Percentiles rank a stretch among this genome's conserved stretches.
Evolutionary conservation across 2,888 invertebrate genomes (phyloP).

Genomic region (Lasioglossum zephyrum): DNA sequence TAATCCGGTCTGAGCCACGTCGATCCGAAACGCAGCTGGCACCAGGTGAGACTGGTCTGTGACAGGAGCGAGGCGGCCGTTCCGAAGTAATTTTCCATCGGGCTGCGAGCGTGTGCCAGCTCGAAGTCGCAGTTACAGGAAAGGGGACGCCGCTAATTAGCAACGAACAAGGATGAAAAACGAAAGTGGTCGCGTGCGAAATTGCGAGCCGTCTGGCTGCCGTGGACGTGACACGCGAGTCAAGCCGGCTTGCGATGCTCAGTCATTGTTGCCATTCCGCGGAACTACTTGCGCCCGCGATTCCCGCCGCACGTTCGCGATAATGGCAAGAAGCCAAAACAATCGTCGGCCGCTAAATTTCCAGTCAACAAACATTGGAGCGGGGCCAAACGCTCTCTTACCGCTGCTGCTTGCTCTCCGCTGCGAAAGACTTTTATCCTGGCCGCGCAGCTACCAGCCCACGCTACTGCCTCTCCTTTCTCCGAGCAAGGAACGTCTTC

Average conservation of each 20-base stretch:
- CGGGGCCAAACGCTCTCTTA: conserved; percentile 74
- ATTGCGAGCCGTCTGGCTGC: conserved; percentile 3
- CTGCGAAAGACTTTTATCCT: conserved; percentile 72
- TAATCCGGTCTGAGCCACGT: neutral
- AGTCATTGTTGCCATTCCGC: neutral
- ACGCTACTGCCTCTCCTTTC: conserved; percentile 31
- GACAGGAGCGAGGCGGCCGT: neutral
- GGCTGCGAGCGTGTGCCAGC: neutral
- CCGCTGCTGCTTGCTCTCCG: conserved; percentile 54
- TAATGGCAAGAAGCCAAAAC: conserved; percentile 82
- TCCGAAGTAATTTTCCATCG: conserved; percentile 13
- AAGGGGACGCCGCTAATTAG: neutral
- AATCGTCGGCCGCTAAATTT: conserved; percentile 82
- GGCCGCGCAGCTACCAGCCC: conserved; percentile 24
- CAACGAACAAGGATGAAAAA: neutral
- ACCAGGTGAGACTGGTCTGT: neutral
- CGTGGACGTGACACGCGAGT: neutral
- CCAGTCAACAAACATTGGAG: conserved; percentile 83
- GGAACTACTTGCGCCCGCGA: conserved; percentile 37
- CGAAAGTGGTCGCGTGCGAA: conserved; percentile 11
- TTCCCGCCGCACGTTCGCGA: conserved; percentile 69
- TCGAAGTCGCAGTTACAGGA: neutral
- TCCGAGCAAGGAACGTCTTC: conserved; percentile 6
- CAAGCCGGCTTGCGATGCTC: neutral
- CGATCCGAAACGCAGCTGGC: neutral